Conservation (phyloP, 1,140 invertebrate species). For the Ceratoteleas bidentatus region DNA sequence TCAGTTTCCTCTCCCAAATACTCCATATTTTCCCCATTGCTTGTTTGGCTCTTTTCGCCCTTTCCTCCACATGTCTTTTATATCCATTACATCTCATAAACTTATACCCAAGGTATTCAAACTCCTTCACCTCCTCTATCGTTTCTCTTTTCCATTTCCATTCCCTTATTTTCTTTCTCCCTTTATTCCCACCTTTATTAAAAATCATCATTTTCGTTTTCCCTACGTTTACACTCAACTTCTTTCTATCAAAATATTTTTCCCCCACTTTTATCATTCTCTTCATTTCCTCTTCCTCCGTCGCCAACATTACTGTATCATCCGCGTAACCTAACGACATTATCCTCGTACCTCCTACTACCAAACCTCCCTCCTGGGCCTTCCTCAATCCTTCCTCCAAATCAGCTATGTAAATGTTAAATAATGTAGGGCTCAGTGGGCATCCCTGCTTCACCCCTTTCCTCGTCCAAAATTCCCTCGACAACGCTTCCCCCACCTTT, state of each 20-base stretch:
- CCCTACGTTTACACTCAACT: not conserved
- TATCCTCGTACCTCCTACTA: not conserved
- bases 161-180: not conserved
- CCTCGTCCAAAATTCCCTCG: not conserved
- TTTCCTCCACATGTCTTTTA: constrained; percentile 1
- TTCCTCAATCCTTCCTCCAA: not conserved
- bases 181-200: constrained; percentile 4
- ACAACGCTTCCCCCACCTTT: not conserved
- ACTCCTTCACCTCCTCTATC: constrained; percentile 14
- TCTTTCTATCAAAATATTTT: constrained; percentile 8
- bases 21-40: constrained; percentile 17
- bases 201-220: constrained; percentile 20
- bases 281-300: constrained; percentile 8
- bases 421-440: constrained; percentile 7
- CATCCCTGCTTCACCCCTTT: constrained; percentile 7
- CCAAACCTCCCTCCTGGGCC: constrained; percentile 8
- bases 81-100: constrained; percentile 7
- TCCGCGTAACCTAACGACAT: constrained; percentile 8
- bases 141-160: constrained; percentile 3
- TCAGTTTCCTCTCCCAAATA: constrained; percentile 8
- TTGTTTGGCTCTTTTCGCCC: constrained; percentile 1
- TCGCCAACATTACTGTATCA: constrained; percentile 8
- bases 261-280: not conserved
- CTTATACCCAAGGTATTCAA: constrained; percentile 14
- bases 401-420: constrained; percentile 14